These are phyloP conservation scores for Oncorhynchus gorbuscha DNA, from an alignment of 2,113 vertebrate species.

Conservation along the genomic window DNA sequence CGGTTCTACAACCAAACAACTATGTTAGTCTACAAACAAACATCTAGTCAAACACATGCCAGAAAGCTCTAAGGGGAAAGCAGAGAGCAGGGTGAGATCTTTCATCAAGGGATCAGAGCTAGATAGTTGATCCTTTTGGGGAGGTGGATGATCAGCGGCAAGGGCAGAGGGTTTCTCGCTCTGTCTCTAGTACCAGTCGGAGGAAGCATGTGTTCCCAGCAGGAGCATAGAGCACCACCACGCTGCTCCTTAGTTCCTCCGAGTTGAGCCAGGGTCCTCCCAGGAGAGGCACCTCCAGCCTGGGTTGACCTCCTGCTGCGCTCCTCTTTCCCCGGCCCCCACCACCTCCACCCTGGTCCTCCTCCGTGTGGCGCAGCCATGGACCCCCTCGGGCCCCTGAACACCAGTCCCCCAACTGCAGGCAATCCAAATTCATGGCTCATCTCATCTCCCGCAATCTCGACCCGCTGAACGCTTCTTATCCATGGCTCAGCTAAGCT, in stretches of 20 bases:
- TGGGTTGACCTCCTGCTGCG: not conserved
- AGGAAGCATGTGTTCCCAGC: constrained; percentile 51
- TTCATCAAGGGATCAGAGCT: not conserved
- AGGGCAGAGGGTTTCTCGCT: not conserved
- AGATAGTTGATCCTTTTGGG: not conserved
- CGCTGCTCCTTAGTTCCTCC: constrained; percentile 32
- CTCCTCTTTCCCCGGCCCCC: not conserved
- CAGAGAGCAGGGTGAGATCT: not conserved
- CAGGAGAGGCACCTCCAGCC: not conserved
- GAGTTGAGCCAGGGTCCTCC: not conserved
- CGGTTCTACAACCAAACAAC: not conserved
- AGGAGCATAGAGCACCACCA: constrained; percentile 49
- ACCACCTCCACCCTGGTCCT: constrained; percentile 3
- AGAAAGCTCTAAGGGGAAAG: not conserved
- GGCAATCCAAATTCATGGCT: constrained; percentile 41
- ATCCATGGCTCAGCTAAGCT: constrained; percentile 14
- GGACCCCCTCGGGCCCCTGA: constrained; percentile 1
- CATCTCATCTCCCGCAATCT: not conserved
- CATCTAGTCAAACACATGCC: not conserved
- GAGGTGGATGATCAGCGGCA: not conserved
- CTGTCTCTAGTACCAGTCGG: constrained; percentile 43
- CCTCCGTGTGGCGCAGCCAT: not conserved
- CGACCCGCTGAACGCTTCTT: not conserved
- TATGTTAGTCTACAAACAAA: not conserved
- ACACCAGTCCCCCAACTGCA: constrained; percentile 37